These are phyloP conservation scores for Coremacera marginata DNA, from an alignment of 2,888 invertebrate species.

Conservation along the genomic window DNA sequence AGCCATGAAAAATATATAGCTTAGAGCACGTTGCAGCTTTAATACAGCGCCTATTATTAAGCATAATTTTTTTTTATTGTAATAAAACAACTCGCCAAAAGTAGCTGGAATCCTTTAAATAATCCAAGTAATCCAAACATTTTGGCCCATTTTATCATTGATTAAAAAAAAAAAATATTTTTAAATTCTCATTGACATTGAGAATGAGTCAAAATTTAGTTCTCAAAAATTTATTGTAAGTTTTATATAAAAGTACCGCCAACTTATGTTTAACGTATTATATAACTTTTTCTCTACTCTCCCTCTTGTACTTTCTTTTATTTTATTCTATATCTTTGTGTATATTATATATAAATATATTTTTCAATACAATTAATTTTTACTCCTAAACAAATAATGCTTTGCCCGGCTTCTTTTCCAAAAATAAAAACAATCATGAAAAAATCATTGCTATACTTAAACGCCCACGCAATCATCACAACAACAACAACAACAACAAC, in stretches of 20 bases:
- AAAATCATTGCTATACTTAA: conserved; percentile 44
- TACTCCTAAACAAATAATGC: conserved; percentile 50
- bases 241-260: neutral
- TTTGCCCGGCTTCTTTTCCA: conserved; percentile 66
- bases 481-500: conserved; percentile 24
- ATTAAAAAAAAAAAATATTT: neutral
- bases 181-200: neutral
- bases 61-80: neutral
- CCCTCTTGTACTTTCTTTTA: conserved; percentile 35
- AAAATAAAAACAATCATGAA: conserved; percentile 34
- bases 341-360: conserved; percentile 3
- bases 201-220: neutral
- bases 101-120: neutral
- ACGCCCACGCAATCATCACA: conserved; percentile 34
- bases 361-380: neutral
- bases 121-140: neutral
- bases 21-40: conserved; percentile 23
- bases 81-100: neutral
- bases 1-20: neutral
- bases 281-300: conserved; percentile 19
- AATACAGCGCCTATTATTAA: neutral
- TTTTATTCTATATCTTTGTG: conserved; percentile 43
- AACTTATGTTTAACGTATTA: conserved; percentile 6
- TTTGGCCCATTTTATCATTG: conserved; percentile 16
- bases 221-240: neutral